Base-by-base conservation (phyloP, 2,797 vertebrate species). In the Darevskia mixta region DNA sequence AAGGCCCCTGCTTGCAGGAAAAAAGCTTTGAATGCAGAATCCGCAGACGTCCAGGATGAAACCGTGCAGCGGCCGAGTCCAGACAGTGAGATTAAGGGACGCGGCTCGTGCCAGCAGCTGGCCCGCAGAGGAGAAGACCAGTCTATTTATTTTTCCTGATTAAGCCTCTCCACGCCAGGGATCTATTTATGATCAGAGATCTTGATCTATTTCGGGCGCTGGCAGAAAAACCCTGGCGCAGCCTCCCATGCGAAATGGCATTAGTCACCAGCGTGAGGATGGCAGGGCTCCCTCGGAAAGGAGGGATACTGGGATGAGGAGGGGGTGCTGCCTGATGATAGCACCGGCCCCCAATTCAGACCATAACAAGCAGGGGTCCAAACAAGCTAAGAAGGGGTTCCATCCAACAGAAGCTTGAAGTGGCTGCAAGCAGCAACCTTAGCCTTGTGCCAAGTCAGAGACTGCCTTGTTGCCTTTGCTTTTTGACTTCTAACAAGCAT, bases 181-280 rank as follows among this genome's bases (percentile, higher is more conserved):
- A 83, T 71, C 73, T 88, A 88, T 88, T 83, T 83, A 83, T 78
- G 80, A 83, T 69, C 38, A 4, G 25, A 55, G 80, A 69, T 77
- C 75, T 8, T 9, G 61, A 55, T 83, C 86, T 88, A 88, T 88
- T 88, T 88, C 45, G 23, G 61, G 86, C 41, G 2, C 43, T 25
- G 32, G 86, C 80, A 83, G 61, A 38, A 41, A 73, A 83, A 23
- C n/a, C 61, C 58, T 41, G 80, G 81, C 5, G 9, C 72, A 55
- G 43, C 2, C 61, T 29, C 55, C 69, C 20, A n/a, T n/a, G 79
- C 3, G 41, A 49, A 76, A 45, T 4, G n/a, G 64, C 80, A 69
- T 38, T 77, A 69, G 61, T 88, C 72, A 55, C 43, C 10, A 2
- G 61, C 4, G 9, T 15, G 17, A n/a, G 79, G 38, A 20, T 10